Base-by-base conservation (phyloP, 2,888 invertebrate species). In the Leucophenga montana region DNA sequence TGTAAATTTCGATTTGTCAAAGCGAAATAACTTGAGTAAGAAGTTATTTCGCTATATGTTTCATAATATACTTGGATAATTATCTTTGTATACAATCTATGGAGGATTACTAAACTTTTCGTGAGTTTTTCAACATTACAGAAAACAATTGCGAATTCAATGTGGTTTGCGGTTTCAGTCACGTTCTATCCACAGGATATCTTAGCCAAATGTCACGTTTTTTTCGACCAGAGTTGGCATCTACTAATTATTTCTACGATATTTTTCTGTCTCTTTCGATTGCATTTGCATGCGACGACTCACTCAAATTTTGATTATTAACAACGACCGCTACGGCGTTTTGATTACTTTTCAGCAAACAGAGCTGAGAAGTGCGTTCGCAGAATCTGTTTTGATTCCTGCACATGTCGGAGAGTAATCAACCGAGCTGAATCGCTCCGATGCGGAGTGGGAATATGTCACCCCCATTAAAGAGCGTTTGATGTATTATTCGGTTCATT, bases 401-500 rank as follows among this genome's bases (percentile, higher is more conserved):
- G 67, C 73, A 75, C 72, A 73, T 73, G 62, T 50, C 54, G 66
- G 72, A 78, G 85, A 87, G 88, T 86, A 89, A 89, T 88, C 87
- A 89, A 73, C 71, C 70, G 77, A 76, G 88, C 88, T 85, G 86
- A 39, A 39, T 85, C 85, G 83, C 78, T 85, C 9, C 39, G 11
- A 39, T 39, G 39, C 39, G 9, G 39, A 11, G 39, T 39, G 39
- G 9, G 11, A 83, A 86, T 87, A 87, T 88, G 87, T 87, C 88
- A 88, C 87, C 88, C 88, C 84, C 81, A 85, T 84, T 87, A 80
- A 85, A 79, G 82, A 86, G 84, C 88, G 88, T 88, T 88, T 89
- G 88, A 89, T 87, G 87, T 88, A 89, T 89, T 89, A 89, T 89
- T 89, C 86, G 89, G 87, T 88, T 89, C 87, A 89, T 89, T 89